Conservation (phyloP, 2,888 invertebrate genomes). For the Agonopterix alstromeriana region DNA sequence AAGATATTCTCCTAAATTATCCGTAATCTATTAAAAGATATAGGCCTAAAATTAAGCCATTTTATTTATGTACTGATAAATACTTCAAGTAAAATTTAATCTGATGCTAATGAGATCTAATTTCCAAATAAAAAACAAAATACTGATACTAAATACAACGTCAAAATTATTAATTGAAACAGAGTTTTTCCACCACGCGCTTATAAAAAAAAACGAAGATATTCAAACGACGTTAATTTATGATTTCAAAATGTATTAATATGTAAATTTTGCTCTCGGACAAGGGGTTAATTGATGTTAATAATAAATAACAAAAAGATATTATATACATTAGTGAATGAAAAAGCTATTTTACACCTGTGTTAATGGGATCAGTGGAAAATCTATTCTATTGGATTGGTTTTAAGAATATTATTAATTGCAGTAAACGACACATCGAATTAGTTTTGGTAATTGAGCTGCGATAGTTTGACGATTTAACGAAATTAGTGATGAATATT, state of each 20-base stretch:
- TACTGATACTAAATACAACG: conserved; percentile 15
- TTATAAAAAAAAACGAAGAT: conserved; percentile 13
- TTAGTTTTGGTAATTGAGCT: conserved; percentile 27
- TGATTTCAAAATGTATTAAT: conserved; percentile 50
- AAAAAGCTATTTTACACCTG: conserved; percentile 45
- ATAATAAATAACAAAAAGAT: conserved; percentile 50
- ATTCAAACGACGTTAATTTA: conserved; percentile 44
- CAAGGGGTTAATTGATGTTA: conserved; percentile 60
- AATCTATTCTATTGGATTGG: conserved; percentile 45
- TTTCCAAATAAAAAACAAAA: conserved; percentile 4
- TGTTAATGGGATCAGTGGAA: conserved; percentile 31
- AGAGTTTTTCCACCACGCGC: conserved; percentile 36
- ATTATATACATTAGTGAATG: conserved; percentile 27
- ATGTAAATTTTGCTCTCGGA: conserved; percentile 45
- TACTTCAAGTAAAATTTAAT: too few relatives aligned
- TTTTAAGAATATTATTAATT: conserved; percentile 25
- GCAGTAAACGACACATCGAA: neutral
- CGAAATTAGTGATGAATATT: conserved; percentile 10
- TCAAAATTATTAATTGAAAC: conserved; percentile 50
- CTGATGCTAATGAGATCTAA: neutral
- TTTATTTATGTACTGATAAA: too few relatives aligned
- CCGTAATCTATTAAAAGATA: too few relatives aligned
- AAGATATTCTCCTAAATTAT: too few relatives aligned
- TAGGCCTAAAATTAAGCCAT: too few relatives aligned
- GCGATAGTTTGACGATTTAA: conserved; percentile 30